Evolutionary conservation across 2,797 vertebrate genomes (phyloP), one percentile per base, ranked within the genome.

Genomic region (Catostomus latipinnis): DNA sequence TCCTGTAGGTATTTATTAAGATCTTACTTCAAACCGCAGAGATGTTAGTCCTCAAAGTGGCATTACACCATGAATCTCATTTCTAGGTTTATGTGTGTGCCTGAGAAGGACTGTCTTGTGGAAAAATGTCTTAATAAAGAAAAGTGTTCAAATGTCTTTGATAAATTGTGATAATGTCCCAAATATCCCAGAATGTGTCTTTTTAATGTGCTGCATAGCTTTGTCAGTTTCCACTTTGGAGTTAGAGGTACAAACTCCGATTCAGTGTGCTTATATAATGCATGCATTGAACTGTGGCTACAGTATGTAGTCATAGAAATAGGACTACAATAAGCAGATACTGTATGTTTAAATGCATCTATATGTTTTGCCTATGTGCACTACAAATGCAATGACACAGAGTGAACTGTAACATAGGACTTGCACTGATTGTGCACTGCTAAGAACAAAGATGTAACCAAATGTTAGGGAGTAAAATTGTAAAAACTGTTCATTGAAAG

Each of bases 1-100:
- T 76, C 74, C 63, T 76, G 66, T 71, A 45, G 34, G 48, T 61
- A 45, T 78, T 53, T 11, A 61, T 70, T 48, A 70, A 53, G 56
- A 70, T 70, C 57, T 62, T 63, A 45, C 11, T 45, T 70, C n/a
- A 52, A 78, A 69, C 67, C 22, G 45, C 54, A 62, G 13, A 61
- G 46, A 61, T 70, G 46, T 57, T 45, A 14, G 52, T 46, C 6
- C 48, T 78, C 8, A 45, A 70, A 78, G 76, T 52, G 11, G n/a
- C 14, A 10, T 62, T 71, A 53, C 52, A 78, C 10, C 49, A 1
- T 14, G 13, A 69, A 69, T 78, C 48, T 62, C 10, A 9, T 52
- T 61, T 60, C 56, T 45, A 34, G 34, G 34, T 34, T 2, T 34
- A 6, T 52, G 16, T 69, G 13, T 62, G 43, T 48, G 16, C 22